phyloP scores from a whole-genome alignment of 2,888 invertebrate species.

The Troglohyphantes excavatus region DNA sequence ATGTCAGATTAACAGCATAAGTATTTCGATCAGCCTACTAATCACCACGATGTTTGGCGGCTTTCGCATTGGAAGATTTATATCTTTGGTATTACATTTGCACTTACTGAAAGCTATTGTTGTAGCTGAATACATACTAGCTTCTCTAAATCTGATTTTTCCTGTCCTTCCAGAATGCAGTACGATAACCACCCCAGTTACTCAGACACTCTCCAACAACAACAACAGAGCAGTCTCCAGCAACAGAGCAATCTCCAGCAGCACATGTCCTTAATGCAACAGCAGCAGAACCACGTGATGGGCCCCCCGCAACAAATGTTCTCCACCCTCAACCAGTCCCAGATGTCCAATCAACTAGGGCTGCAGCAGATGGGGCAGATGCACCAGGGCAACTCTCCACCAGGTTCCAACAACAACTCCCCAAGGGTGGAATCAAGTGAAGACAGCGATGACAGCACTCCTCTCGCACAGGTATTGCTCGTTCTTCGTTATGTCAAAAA shows the following conservation, averaged over 20 bases:
- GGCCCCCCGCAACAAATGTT: slow-evolving; percentile 66
- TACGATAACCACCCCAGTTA: slow-evolving; percentile 61
- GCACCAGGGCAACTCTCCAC: slow-evolving; percentile 74
- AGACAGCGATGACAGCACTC: slow-evolving; percentile 90
- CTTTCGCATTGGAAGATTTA: no score
- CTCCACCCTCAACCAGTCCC: slow-evolving; percentile 80
- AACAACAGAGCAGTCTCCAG: slow-evolving; percentile 84
- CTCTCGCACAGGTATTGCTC: slow-evolving; percentile 82
- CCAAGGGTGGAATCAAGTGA: slow-evolving; percentile 89
- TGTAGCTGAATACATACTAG: no score
- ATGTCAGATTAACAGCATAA: no score
- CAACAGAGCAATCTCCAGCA: slow-evolving; percentile 82
- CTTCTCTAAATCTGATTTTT: no score
- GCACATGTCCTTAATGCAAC: slow-evolving; percentile 64
- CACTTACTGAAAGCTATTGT: no score
- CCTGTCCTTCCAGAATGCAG: slow-evolving; percentile 56
- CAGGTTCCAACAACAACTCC: slow-evolving; percentile 80
- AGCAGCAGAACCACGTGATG: slow-evolving; percentile 82
- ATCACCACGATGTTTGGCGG: no score
- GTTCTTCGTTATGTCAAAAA: neutral
- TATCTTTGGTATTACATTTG: no score
- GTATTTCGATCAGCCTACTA: no score
- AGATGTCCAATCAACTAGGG: slow-evolving; percentile 80
- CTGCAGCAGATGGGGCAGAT: slow-evolving; percentile 80
- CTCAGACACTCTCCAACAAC: slow-evolving; percentile 22